Conservation (phyloP, 2,113 vertebrate genomes). For the Heterotis niloticus region DNA sequence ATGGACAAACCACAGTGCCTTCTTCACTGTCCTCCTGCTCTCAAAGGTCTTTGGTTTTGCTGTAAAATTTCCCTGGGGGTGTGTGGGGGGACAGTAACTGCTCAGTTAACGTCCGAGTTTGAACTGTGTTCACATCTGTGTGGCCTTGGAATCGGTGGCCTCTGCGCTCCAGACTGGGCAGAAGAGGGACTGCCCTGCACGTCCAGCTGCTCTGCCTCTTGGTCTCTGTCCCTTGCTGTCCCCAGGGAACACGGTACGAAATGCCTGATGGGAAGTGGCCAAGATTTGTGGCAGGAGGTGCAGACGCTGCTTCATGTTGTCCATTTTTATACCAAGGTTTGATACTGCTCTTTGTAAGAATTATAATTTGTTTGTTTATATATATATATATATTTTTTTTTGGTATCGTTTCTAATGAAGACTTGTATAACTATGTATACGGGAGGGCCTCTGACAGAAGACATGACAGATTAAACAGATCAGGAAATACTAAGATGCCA, state of each 20-base stretch:
- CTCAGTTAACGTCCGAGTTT: conserved; percentile 20
- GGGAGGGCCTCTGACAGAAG: background rate
- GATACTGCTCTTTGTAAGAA: conserved; percentile 1
- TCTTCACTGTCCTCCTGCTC: conserved; percentile 16
- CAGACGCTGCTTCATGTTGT: background rate
- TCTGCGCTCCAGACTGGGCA: conserved; percentile 39
- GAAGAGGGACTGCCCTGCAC: background rate
- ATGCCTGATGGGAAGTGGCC: background rate
- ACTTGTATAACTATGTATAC: no score
- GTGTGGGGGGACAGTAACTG: background rate
- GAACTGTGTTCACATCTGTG: conserved; percentile 34
- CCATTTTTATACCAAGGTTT: background rate
- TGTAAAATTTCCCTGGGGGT: background rate
- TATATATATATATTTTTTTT: no score
- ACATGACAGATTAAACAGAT: background rate
- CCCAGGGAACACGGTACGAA: background rate
- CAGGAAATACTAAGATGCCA: background rate
- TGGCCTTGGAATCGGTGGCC: conserved; percentile 37
- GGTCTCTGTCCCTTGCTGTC: conserved; percentile 33
- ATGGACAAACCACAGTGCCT: conserved; percentile 35
- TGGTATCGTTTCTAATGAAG: background rate
- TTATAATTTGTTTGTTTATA: conserved; percentile 1
- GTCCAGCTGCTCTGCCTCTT: conserved; percentile 11
- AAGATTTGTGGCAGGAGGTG: background rate
- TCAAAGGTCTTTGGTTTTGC: conserved; percentile 16